These are phyloP conservation scores for Artemia sinica DNA, from an alignment of 2,888 invertebrate genomes.

Conservation along the genomic window DNA sequence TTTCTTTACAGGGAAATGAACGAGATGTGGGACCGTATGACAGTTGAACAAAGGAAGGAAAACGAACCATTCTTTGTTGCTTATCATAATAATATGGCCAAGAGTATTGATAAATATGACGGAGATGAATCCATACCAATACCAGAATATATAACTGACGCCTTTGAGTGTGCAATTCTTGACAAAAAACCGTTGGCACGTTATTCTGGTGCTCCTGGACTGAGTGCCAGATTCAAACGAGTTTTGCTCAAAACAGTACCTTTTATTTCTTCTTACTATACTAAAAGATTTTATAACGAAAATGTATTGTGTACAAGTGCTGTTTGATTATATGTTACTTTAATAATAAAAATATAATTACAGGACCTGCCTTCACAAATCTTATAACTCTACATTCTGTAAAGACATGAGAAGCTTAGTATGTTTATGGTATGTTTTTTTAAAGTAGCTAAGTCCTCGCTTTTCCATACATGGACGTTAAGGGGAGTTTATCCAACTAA, in stretches of 20 bases:
- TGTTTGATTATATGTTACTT: neutral
- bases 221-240: neutral
- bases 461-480: no score
- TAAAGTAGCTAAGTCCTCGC: no score
- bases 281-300: neutral
- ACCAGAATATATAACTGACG: neutral
- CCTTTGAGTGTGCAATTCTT: neutral
- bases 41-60: slow-evolving; percentile 15
- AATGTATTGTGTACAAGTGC: neutral
- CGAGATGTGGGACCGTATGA: slow-evolving; percentile 22
- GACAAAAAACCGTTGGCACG: slow-evolving; percentile 5
- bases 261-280: slow-evolving; percentile 6
- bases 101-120: slow-evolving; percentile 15
- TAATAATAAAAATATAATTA: no score
- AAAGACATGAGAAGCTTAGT: no score
- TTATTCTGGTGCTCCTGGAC: slow-evolving; percentile 1
- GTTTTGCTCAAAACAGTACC: neutral
- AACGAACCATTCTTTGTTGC: slow-evolving; percentile 20
- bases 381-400: no score
- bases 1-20: slow-evolving; percentile 19
- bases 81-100: slow-evolving; percentile 21
- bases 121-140: slow-evolving; percentile 2
- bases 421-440: no score
- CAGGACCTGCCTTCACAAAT: no score
- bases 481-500: no score